Percentiles rank a stretch among this genome's conserved stretches.
phyloP scores from a whole-genome alignment of 1,140 invertebrate genomes.

The Drosophila bocqueti region DNA sequence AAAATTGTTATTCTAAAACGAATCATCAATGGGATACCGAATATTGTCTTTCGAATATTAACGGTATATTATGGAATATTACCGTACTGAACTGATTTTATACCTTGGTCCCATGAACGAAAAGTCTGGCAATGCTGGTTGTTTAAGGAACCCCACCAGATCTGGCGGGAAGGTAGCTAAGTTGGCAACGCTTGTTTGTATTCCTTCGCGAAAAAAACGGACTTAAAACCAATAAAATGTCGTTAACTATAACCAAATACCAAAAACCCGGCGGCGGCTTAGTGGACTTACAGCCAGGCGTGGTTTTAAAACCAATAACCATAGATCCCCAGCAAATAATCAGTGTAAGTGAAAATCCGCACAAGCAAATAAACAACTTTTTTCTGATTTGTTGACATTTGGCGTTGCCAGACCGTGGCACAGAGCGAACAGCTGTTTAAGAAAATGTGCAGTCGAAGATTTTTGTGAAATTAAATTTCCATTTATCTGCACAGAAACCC shows the following conservation, averaged over 20 bases:
- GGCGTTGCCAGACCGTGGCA: slow-evolving; percentile 5
- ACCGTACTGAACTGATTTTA: no score
- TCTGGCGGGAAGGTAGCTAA: no score
- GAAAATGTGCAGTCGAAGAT: background rate
- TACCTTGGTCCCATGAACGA: no score
- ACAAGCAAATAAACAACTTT: slow-evolving; percentile 4
- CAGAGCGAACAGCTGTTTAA: slow-evolving; percentile 17
- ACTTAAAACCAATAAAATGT: slow-evolving; percentile 38
- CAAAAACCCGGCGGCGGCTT: slow-evolving; percentile 41
- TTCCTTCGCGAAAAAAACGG: background rate
- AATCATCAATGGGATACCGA: no score
- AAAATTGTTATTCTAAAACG: no score
- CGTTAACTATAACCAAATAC: slow-evolving; percentile 74
- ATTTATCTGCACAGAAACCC: slow-evolving; percentile 15
- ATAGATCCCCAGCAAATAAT: slow-evolving; percentile 20
- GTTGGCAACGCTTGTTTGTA: background rate
- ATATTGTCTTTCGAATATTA: no score
- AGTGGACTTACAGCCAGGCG: slow-evolving; percentile 20
- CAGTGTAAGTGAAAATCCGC: slow-evolving; percentile 40
- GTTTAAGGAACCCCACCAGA: no score
- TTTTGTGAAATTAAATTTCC: background rate
- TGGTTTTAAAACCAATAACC: slow-evolving; percentile 31
- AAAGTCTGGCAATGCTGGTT: no score
- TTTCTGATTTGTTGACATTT: slow-evolving; percentile 14
- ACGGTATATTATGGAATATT: no score